Conservation (phyloP, 1,140 invertebrate species). For the Diorhabda sublineata region DNA sequence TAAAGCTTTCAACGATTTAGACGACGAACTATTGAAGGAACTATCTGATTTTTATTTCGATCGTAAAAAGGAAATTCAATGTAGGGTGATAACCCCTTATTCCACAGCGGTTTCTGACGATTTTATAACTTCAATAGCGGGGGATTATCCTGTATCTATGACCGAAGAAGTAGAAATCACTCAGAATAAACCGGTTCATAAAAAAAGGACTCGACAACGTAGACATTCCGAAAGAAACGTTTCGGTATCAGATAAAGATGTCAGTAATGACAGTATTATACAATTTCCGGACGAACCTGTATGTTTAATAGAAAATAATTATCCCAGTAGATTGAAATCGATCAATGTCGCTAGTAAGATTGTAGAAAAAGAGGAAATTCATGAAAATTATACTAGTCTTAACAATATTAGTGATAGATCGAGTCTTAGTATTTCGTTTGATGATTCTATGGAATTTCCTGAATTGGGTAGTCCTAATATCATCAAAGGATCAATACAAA, state of each 20-base stretch:
- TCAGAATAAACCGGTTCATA: conserved; percentile 42
- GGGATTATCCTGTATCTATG: conserved; percentile 46
- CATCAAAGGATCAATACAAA: conserved; percentile 25
- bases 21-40: conserved; percentile 55
- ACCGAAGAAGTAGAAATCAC: conserved; percentile 43
- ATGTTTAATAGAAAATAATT: conserved; percentile 8
- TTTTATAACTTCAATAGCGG: conserved; percentile 50
- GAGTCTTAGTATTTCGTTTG: conserved; percentile 25
- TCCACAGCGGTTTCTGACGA: conserved; percentile 54
- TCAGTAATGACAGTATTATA: conserved; percentile 22
- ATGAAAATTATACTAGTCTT: conserved; percentile 32
- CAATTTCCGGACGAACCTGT: conserved; percentile 27
- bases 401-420: conserved; percentile 13
- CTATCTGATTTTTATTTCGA: conserved; percentile 60
- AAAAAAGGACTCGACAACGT: conserved; percentile 47
- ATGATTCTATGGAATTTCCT: conserved; percentile 30
- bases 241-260: conserved; percentile 22
- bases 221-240: conserved; percentile 26
- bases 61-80: conserved; percentile 48
- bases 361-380: conserved; percentile 39
- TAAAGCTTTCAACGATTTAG: conserved; percentile 55
- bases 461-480: conserved; percentile 30
- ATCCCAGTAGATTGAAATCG: conserved; percentile 52
- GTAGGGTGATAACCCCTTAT: conserved; percentile 60
- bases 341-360: conserved; percentile 48